Evolutionary conservation across 2,888 invertebrate species (phyloP).

Genomic region (Megastigmus dorsalis): DNA sequence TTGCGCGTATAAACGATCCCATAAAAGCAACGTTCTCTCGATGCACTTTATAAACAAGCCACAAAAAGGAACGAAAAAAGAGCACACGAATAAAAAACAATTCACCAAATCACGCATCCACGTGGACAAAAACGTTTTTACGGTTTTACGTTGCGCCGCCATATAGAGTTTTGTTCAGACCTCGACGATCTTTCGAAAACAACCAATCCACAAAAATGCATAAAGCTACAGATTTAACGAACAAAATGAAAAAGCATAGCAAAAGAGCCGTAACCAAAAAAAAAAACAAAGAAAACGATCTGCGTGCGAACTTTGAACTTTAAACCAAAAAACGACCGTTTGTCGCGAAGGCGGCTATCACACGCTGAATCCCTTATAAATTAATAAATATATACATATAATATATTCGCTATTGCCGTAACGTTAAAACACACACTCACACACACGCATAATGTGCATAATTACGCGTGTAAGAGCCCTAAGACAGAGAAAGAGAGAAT

Average conservation of each 20-base stretch:
- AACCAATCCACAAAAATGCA: not conserved
- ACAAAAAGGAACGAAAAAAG: too few species aligned
- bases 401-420: conserved; percentile 8
- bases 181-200: not conserved
- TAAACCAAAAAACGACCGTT: conserved; percentile 30
- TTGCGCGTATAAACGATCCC: not conserved
- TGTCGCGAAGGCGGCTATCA: conserved; percentile 9
- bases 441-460: too few species aligned
- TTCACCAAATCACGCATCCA: not conserved
- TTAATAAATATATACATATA: conserved; percentile 15
- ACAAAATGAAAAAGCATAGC: not conserved
- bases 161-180: not conserved
- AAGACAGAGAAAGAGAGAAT: not conserved
- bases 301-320: conserved; percentile 24
- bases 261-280: too few species aligned
- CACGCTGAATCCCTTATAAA: conserved; percentile 2
- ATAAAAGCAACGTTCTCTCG: conserved; percentile 1
- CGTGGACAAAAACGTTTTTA: too few species aligned
- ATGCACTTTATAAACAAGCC: conserved; percentile 5
- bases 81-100: too few species aligned
- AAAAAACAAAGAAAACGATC: not conserved
- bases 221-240: too few species aligned
- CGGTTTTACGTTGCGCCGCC: not conserved
- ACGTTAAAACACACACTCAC: conserved; percentile 8
- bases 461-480: not conserved